Evolutionary conservation across 1,140 invertebrate species (phyloP).

Genomic region (Zaprionus nigranus): DNA sequence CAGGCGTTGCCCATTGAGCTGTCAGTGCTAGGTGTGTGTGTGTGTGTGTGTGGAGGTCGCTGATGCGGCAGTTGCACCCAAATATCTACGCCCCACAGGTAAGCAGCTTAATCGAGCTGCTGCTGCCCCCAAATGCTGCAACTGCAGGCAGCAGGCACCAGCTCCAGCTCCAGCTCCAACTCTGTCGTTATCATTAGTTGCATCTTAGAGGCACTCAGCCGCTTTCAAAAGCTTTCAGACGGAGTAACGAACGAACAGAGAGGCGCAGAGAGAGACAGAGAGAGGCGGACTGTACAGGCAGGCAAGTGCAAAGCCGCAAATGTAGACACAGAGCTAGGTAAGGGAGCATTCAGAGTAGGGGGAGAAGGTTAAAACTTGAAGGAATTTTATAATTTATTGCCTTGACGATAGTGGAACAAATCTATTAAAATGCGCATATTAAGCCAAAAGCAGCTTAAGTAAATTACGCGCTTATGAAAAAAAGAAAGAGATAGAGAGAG

Average conservation of each 20-base stretch:
- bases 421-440: constrained; percentile 84
- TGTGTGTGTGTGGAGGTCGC: constrained; percentile 56
- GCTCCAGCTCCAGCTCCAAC: constrained; percentile 23
- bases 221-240: constrained; percentile 75
- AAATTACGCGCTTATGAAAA: constrained; percentile 79
- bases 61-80: constrained; percentile 81
- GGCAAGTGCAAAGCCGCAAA: background rate
- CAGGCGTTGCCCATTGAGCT: constrained; percentile 65
- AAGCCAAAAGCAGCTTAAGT: constrained; percentile 81
- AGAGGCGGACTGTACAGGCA: constrained; percentile 15
- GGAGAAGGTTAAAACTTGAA: constrained; percentile 3
- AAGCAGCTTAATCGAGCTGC: constrained; percentile 77
- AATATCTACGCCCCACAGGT: constrained; percentile 77
- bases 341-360: background rate
- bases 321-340: background rate
- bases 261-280: background rate
- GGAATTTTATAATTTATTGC: constrained; percentile 81
- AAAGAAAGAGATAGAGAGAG: background rate
- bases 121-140: constrained; percentile 38
- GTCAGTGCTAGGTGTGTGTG: constrained; percentile 54
- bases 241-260: background rate
- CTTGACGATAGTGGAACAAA: constrained; percentile 83
- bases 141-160: background rate
- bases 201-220: constrained; percentile 81
- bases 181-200: constrained; percentile 79